phyloP scores from a whole-genome alignment of 2,797 vertebrate genomes.

The Psittacula derbiana region DNA sequence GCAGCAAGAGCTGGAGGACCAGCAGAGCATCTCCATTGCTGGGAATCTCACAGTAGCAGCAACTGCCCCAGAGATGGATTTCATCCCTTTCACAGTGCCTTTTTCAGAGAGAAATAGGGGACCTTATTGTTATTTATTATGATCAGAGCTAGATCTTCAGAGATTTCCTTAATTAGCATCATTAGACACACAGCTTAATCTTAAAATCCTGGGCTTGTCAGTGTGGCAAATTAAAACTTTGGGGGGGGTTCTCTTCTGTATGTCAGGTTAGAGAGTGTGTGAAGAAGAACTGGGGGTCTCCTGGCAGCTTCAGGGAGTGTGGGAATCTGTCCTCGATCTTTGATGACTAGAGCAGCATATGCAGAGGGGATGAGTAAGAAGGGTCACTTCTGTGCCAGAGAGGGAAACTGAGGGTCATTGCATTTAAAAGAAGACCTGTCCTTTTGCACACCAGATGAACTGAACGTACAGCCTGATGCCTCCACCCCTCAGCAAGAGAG shows the following conservation, averaged over 20 bases:
- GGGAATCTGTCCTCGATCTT: conserved; percentile 48
- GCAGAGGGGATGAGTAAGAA: neutral
- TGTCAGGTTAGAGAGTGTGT: neutral
- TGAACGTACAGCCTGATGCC: neutral
- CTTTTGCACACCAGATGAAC: neutral
- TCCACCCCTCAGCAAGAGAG: neutral
- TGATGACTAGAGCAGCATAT: neutral
- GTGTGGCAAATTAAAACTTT: conserved; percentile 48
- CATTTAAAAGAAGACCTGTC: neutral
- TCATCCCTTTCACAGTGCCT: neutral
- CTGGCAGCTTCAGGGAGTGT: conserved; percentile 33
- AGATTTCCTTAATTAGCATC: conserved; percentile 62
- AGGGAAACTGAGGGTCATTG: neutral
- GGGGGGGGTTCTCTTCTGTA: neutral
- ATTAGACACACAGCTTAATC: conserved; percentile 67
- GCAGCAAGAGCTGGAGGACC: neutral
- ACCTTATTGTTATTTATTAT: conserved; percentile 60
- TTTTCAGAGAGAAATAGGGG: conserved; percentile 2
- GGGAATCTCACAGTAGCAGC: neutral
- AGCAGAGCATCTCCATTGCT: neutral
- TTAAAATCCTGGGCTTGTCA: conserved; percentile 59
- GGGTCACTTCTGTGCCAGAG: neutral
- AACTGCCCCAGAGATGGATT: neutral
- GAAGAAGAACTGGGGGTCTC: conserved; percentile 16
- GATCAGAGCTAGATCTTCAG: conserved; percentile 40